These are phyloP conservation scores for Cyclopterus lumpus DNA, from an alignment of 2,797 vertebrate species.

Conservation along the genomic window DNA sequence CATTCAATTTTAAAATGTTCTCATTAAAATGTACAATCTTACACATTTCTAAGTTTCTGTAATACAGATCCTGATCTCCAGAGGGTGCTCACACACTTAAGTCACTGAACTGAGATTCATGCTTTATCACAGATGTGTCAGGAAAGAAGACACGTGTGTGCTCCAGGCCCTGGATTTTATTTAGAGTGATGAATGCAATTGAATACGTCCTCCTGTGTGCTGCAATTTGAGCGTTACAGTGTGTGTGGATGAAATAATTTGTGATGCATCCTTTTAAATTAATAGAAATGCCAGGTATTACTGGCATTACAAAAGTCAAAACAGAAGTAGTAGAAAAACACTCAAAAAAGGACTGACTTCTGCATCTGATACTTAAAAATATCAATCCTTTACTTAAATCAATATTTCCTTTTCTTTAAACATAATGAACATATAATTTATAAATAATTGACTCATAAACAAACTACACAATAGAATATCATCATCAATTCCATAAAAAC, in stretches of 20 bases:
- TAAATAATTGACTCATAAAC: not conserved
- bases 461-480: not conserved
- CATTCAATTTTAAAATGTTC: not conserved
- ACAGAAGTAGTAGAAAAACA: not conserved
- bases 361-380: not conserved
- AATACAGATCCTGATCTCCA: slow-evolving; percentile 43
- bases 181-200: not conserved
- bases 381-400: not conserved
- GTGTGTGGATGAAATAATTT: not conserved
- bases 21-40: not conserved
- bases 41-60: slow-evolving; percentile 10
- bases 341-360: not conserved
- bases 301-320: not conserved
- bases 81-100: slow-evolving; percentile 38
- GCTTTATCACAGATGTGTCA: not conserved
- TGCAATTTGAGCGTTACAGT: not conserved
- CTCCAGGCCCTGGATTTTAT: not conserved
- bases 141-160: not conserved
- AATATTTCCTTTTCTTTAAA: not conserved
- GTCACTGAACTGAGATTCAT: not conserved
- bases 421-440: not conserved
- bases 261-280: not conserved
- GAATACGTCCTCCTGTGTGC: not conserved
- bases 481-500: not conserved
- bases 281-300: not conserved